Evolutionary conservation across 35 echinoderm and acorn worm species (phyloP).

Genomic region (Diadema setosum): DNA sequence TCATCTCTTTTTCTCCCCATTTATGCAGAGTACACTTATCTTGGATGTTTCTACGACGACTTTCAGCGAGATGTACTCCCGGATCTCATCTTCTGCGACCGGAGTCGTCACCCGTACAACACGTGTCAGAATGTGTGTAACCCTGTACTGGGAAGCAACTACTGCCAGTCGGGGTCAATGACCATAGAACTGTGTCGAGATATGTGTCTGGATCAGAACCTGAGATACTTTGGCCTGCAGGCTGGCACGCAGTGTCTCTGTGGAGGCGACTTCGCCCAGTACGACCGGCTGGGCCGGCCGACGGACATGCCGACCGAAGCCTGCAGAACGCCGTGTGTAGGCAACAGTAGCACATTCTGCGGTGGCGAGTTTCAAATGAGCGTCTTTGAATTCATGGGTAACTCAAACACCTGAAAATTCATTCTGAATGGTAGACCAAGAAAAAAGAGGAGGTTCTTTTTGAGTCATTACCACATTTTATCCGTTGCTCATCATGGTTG

Average conservation of each 20-base stretch:
- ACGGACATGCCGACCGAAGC: background rate
- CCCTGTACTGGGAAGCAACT: background rate
- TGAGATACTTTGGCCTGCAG: background rate
- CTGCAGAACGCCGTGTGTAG: background rate
- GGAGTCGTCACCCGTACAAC: background rate
- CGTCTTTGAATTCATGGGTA: background rate
- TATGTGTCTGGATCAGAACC: background rate
- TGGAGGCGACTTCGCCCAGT: background rate
- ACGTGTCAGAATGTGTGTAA: background rate
- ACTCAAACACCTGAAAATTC: background rate
- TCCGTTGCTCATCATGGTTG: too few species aligned
- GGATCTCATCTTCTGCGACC: background rate
- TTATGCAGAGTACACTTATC: slow-evolving; percentile 7
- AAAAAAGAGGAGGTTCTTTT: too few species aligned
- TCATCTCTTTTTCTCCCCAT: too few species aligned
- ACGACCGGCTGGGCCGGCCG: background rate
- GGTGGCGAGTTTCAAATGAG: background rate
- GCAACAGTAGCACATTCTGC: background rate
- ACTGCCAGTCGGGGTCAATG: background rate
- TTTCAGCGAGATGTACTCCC: background rate
- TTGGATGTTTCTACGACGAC: background rate
- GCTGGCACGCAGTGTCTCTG: background rate
- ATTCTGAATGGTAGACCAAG: too few species aligned
- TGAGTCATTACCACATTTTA: too few species aligned
- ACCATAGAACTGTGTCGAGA: background rate